Evolutionary conservation across 2,888 invertebrate genomes (phyloP).

Genomic region (Apodemia hepburni): DNA sequence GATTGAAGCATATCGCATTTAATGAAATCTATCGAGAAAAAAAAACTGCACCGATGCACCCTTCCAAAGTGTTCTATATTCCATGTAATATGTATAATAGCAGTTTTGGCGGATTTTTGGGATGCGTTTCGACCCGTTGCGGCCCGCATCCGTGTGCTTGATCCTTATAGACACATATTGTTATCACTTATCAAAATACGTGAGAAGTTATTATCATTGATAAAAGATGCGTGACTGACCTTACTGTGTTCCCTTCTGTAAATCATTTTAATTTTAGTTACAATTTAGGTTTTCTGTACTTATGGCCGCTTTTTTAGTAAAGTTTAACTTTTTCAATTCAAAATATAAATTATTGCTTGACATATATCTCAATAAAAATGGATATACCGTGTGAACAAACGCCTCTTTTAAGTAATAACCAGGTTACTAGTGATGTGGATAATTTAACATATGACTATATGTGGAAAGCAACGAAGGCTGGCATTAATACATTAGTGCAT

Average conservation of each 20-base stretch:
- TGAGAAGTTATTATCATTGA: constrained; percentile 42
- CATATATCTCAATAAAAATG: neutral
- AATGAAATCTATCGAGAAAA: too few species aligned
- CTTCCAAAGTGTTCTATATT: too few species aligned
- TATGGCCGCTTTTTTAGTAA: neutral
- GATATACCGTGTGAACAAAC: constrained; percentile 3
- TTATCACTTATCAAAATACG: constrained; percentile 40
- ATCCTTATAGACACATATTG: too few species aligned
- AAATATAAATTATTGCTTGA: neutral
- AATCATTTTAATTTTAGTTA: constrained; percentile 11
- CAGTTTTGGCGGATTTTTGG: too few species aligned
- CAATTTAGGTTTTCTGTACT: neutral
- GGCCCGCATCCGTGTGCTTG: too few species aligned
- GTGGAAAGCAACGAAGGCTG: constrained; percentile 29
- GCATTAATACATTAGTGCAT: constrained; percentile 34
- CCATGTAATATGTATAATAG: too few species aligned
- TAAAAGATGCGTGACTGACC: constrained; percentile 38
- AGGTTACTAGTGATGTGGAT: constrained; percentile 16
- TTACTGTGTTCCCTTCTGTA: neutral
- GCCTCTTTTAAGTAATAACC: constrained; percentile 17
- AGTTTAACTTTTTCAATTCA: neutral
- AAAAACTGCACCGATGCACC: too few species aligned
- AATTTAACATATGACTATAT: constrained; percentile 24
- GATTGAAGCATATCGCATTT: too few species aligned
- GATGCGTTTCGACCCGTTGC: too few species aligned